These are phyloP conservation scores for Hetaerina titia DNA, from an alignment of 2,888 invertebrate species.

Conservation along the genomic window DNA sequence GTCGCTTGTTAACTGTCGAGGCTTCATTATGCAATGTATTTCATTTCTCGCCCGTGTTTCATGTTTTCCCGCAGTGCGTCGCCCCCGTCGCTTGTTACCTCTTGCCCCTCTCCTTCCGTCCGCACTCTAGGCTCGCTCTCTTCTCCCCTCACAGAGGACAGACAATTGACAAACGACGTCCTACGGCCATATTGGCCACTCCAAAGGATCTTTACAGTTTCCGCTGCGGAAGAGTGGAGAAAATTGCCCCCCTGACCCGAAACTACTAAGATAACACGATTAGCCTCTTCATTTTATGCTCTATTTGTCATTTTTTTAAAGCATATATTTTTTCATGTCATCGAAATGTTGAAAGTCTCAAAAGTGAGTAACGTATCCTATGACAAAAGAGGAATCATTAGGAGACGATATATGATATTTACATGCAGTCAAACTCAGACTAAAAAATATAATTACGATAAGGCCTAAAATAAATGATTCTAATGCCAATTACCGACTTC, in stretches of 20 bases:
- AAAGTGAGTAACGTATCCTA: too few species aligned
- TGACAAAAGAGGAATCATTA: too few species aligned
- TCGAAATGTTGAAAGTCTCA: too few species aligned
- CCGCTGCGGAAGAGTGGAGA: background rate
- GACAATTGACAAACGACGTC: background rate
- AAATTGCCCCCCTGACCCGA: background rate
- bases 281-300: too few species aligned
- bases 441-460: too few species aligned
- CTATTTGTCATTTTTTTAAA: too few species aligned
- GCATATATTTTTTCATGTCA: too few species aligned
- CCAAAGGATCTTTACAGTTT: background rate
- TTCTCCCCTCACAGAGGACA: background rate
- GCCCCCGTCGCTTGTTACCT: background rate
- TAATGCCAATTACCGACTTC: too few species aligned
- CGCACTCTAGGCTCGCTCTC: background rate
- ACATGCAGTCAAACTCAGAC: too few species aligned
- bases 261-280: too few species aligned
- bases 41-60: slow-evolving; percentile 2
- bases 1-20: slow-evolving; percentile 34
- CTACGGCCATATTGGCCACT: background rate
- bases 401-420: too few species aligned
- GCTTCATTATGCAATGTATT: slow-evolving; percentile 29
- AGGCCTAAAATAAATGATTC: too few species aligned
- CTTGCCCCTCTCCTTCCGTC: background rate
- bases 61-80: background rate